Percentiles rank a stretch among this genome's conserved stretches.
Evolutionary conservation across 1,140 invertebrate species (phyloP).

Genomic region (Penaeus chinensis): DNA sequence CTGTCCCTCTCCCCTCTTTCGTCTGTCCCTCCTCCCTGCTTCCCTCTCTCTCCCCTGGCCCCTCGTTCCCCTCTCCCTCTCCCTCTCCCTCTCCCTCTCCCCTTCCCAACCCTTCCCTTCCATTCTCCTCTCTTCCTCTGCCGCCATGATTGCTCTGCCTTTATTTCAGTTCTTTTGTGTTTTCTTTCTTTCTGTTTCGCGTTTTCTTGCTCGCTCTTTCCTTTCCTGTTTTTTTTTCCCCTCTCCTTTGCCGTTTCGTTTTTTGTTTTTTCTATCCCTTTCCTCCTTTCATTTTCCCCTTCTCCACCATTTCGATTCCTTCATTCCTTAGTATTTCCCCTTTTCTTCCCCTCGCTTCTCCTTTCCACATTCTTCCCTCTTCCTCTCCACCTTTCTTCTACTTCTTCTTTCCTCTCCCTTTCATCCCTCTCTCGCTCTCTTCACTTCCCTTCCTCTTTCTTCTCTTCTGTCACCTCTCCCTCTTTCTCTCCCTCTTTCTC

Average conservation of each 20-base stretch:
- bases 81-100: not conserved
- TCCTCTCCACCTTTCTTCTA: not conserved
- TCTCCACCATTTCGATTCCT: not conserved
- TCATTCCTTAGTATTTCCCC: not conserved
- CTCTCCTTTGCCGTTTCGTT: not conserved
- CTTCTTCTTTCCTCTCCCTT: not conserved
- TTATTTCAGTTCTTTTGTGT: not conserved
- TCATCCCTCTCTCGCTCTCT: not conserved
- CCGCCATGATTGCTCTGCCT: not conserved
- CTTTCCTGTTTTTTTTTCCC: not conserved
- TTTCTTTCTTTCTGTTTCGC: constrained; percentile 7
- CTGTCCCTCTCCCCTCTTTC: not conserved
- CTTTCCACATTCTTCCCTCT: not conserved
- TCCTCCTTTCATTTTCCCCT: not conserved
- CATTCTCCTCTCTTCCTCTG: not conserved
- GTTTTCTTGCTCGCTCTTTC: not conserved
- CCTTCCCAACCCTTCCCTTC: not conserved
- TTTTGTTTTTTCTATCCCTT: not conserved
- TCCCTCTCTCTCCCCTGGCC: not conserved
- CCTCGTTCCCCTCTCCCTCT: not conserved
- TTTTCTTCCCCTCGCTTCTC: not conserved
- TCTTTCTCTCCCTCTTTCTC: not conserved
- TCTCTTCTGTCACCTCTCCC: not conserved
- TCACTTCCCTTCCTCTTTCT: too few relatives aligned
- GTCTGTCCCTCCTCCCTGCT: not conserved